Percentiles rank a stretch among this genome's conserved stretches.
Evolutionary conservation across 2,888 invertebrate species (phyloP).

Genomic region (Halocaridina rubra): DNA sequence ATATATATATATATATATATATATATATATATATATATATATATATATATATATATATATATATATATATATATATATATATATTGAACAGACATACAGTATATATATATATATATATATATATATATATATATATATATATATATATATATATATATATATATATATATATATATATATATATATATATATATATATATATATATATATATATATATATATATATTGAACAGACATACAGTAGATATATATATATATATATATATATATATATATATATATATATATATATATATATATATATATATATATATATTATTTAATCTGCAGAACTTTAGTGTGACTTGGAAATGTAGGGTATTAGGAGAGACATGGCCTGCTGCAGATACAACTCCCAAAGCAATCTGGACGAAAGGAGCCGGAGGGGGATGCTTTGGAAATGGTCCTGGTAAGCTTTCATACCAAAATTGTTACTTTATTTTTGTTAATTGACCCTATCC

Average conservation of each 20-base stretch:
- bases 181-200: not conserved
- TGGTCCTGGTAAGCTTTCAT: not conserved
- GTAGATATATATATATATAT: not conserved
- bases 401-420: not conserved
- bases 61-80: not conserved
- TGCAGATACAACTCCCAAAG: not conserved
- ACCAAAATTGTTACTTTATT: no score
- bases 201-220: not conserved
- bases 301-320: conserved; percentile 2
- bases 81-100: not conserved
- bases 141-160: conserved; percentile 3
- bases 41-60: not conserved
- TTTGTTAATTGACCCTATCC: no score
- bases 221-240: not conserved
- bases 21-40: not conserved
- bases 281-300: not conserved
- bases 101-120: not conserved
- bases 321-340: not conserved
- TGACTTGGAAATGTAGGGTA: not conserved
- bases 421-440: not conserved
- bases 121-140: not conserved
- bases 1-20: not conserved
- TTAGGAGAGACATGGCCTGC: not conserved
- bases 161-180: not conserved
- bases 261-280: not conserved